phyloP scores from a whole-genome alignment of 1,140 invertebrate genomes.

The Apis mellifera region Amel_HAv3.1 CM009940.2:10739501-10740000 shows the following conservation, averaged over 20 bases:
- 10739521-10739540: slow-evolving; percentile 49
- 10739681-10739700: slow-evolving; percentile 77
- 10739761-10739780: slow-evolving; percentile 14
- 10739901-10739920: slow-evolving; percentile 18
- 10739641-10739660: slow-evolving; percentile 77
- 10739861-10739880: background rate
- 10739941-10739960: slow-evolving; percentile 8
- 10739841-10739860: background rate
- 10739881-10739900: background rate
- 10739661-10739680: slow-evolving; percentile 78
- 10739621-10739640: slow-evolving; percentile 66
- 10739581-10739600: slow-evolving; percentile 34
- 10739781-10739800: background rate
- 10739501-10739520: slow-evolving; percentile 56
- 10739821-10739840: too few relatives aligned
- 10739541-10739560: slow-evolving; percentile 52
- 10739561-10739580: slow-evolving; percentile 59
- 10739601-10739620: slow-evolving; percentile 64
- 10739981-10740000: slow-evolving; percentile 30
- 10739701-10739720: slow-evolving; percentile 61
- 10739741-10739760: slow-evolving; percentile 17
- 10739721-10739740: slow-evolving; percentile 18
- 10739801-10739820: background rate
- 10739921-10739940: slow-evolving; percentile 16
- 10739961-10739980: background rate